These are phyloP conservation scores for Nettapus auritus DNA, from an alignment of 2,113 vertebrate genomes.

Conservation along the genomic window DNA sequence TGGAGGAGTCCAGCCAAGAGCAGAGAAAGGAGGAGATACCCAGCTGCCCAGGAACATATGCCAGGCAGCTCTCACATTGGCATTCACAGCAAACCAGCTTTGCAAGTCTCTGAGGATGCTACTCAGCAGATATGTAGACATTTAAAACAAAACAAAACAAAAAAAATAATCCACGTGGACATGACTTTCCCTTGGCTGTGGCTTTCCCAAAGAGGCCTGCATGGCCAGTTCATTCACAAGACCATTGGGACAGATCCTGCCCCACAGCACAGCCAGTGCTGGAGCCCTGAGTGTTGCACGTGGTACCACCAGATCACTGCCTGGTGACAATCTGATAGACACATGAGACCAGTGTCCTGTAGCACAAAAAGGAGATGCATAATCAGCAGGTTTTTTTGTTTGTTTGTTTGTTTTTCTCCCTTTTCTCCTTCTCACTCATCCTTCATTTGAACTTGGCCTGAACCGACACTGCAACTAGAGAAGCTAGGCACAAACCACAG, in stretches of 20 bases:
- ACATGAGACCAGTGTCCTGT: not conserved
- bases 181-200: not conserved
- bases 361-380: not conserved
- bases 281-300: not conserved
- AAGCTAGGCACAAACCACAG: not conserved
- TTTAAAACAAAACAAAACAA: not conserved
- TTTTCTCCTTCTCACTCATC: not conserved
- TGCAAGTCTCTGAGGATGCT: not conserved
- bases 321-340: not conserved
- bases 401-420: not conserved
- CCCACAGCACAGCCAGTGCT: accelerated
- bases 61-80: not conserved
- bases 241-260: not conserved
- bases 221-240: not conserved
- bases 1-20: not conserved
- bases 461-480: not conserved
- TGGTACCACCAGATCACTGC: not conserved
- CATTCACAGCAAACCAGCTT: not conserved
- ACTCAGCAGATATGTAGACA: not conserved
- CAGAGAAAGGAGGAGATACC: not conserved
- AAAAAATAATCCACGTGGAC: not conserved
- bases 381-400: not conserved
- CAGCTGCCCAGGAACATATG: not conserved
- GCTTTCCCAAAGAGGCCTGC: not conserved
- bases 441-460: not conserved